Percentiles rank a stretch among this genome's conserved stretches.
Evolutionary conservation across 2,888 invertebrate genomes (phyloP).

Genomic region (Agrochola lota): DNA sequence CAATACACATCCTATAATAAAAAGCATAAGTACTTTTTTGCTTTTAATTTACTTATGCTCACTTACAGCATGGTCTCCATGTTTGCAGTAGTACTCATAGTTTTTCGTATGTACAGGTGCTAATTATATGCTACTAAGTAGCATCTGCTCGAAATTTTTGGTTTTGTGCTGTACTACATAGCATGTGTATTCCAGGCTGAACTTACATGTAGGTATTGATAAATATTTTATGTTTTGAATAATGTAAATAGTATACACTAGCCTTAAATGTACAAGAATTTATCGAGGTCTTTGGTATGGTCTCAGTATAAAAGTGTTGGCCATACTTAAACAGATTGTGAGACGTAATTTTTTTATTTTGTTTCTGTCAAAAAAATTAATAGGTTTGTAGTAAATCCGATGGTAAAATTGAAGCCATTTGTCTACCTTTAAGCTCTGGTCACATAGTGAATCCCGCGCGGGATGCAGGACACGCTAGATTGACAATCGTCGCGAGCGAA

Average conservation of each 20-base stretch:
- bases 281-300: slow-evolving; percentile 17
- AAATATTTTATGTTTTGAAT: slow-evolving; percentile 17
- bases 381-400: not conserved
- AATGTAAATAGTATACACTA: slow-evolving; percentile 40
- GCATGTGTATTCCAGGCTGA: slow-evolving; percentile 36
- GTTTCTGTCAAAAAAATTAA: not conserved
- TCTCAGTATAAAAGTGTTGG: slow-evolving; percentile 35
- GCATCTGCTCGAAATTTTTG: not conserved
- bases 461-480: no score
- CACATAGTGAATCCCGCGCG: not conserved
- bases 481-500: not conserved
- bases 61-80: not conserved
- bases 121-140: slow-evolving; percentile 6
- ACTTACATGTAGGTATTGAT: slow-evolving; percentile 25
- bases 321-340: not conserved
- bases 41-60: not conserved
- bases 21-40: not conserved
- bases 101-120: slow-evolving; percentile 14
- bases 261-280: slow-evolving; percentile 28
- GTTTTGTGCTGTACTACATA: not conserved
- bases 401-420: slow-evolving; percentile 9
- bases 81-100: not conserved
- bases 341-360: not conserved
- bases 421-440: slow-evolving; percentile 13
- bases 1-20: slow-evolving; percentile 28